phyloP scores from a whole-genome alignment of 2,888 invertebrate species.

The Pteria penguin region DNA sequence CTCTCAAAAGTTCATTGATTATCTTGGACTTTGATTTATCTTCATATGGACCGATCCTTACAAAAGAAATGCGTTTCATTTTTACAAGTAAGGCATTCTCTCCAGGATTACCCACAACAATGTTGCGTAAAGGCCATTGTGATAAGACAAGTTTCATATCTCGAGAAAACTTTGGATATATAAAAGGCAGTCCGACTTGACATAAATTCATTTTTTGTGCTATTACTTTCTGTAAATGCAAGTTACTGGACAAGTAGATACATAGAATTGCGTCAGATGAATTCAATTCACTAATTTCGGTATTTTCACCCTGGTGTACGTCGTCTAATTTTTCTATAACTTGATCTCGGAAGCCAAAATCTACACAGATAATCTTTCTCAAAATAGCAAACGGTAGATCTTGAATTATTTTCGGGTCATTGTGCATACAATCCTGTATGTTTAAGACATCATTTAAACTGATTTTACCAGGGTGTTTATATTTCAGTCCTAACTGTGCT shows the following conservation, averaged over 20 bases:
- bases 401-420: neutral
- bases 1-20: neutral
- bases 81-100: neutral
- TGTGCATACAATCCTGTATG: neutral
- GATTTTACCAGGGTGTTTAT: neutral
- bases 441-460: neutral
- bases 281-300: neutral
- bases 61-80: neutral
- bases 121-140: neutral
- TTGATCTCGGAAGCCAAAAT: neutral
- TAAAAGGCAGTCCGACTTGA: slow-evolving; percentile 9
- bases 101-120: neutral
- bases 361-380: neutral
- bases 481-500: neutral
- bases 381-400: slow-evolving; percentile 1
- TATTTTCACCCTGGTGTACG: neutral
- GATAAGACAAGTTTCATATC: neutral
- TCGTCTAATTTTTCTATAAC: neutral
- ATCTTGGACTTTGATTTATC: neutral
- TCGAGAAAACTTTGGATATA: neutral
- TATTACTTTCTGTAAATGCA: neutral
- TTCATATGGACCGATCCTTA: neutral
- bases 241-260: neutral
- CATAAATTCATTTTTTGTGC: slow-evolving; percentile 7
- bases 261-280: neutral